Base-by-base conservation (phyloP, 2,888 invertebrate genomes). In the Ichneumon xanthorius region DNA sequence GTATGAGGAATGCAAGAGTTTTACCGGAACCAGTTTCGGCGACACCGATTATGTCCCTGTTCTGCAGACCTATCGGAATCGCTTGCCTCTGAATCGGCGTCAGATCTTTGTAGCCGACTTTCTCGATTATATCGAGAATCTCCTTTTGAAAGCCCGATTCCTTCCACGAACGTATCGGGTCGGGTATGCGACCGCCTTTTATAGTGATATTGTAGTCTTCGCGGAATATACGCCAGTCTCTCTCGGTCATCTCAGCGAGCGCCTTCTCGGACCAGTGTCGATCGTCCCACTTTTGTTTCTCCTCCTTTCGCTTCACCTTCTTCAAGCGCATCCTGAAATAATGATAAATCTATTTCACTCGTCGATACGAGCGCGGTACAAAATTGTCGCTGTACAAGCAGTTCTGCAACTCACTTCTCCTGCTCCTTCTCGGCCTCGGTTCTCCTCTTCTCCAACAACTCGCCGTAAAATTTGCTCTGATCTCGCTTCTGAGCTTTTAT, bases 11-110 rank as follows among this genome's bases (percentile, higher is more conserved):
- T 5, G 99, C 99, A 58, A 99, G 95, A 0, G 99, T 99, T 95
- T 99, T 99, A 94, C 99, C 99, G 68, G 98, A 98, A 92, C 99
- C 99, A 85, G 99, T 99, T 95, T 99, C 99, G 63, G 99, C 99
- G 19, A 99, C 99, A 93, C 99, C 99, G 92, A 99, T 99, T 89
- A 99, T 99, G 93, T 99, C 98, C 72, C 98, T 95, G 94, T 98
- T 98, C 94, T 98, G 97, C 91, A 98, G 94, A 53, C 99, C 99
- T 94, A 99, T 99, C 0, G 99, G 99, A 92, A 99, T 99, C 79
- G 99, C 99, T 94, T 99, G 99, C 85, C 99, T 95, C 94, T 99
- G 99, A 95, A 99, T 99, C 3, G 99, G 99, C 0, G 99, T 99
- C 0, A 99, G 99, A 92, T 99, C 99, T 94, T 97, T 98, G 92